These are phyloP conservation scores for Lepus townsendii DNA, from an alignment of 2,797 vertebrate genomes.

Conservation along the genomic window DNA sequence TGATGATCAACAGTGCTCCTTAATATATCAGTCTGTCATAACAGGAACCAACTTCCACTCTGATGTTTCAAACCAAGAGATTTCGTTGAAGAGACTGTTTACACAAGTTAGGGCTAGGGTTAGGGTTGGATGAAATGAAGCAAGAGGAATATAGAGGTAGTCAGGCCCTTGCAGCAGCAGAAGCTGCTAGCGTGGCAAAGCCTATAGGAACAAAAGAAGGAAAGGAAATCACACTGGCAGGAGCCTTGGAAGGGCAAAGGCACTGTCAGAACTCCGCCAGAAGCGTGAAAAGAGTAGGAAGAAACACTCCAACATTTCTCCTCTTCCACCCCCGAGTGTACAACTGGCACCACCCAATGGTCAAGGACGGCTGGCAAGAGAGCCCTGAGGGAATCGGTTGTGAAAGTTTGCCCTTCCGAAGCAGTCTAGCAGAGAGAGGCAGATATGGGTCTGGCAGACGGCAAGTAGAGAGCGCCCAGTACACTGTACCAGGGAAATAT, in stretches of 20 bases:
- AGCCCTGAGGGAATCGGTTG: neutral
- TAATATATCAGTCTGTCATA: neutral
- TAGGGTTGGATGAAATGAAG: neutral
- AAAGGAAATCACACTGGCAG: neutral
- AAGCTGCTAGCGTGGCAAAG: neutral
- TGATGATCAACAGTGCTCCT: neutral
- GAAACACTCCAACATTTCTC: neutral
- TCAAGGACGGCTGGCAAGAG: neutral
- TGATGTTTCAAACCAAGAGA: neutral
- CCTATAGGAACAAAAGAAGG: neutral
- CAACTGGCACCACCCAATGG: neutral
- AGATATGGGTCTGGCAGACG: neutral
- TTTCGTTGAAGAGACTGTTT: slow-evolving; percentile 20
- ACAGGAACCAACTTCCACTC: neutral
- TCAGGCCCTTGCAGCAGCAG: neutral
- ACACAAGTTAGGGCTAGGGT: neutral
- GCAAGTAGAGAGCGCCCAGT: neutral
- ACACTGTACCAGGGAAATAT: neutral
- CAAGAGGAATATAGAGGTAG: neutral
- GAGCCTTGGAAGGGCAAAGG: neutral
- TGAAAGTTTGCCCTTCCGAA: neutral
- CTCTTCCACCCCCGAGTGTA: neutral
- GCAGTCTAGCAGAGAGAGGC: neutral
- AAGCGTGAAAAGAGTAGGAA: neutral
- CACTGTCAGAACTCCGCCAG: neutral